Evolutionary conservation across 2,797 vertebrate species (phyloP).

Genomic region (Coranthus polyacanthus): DNA sequence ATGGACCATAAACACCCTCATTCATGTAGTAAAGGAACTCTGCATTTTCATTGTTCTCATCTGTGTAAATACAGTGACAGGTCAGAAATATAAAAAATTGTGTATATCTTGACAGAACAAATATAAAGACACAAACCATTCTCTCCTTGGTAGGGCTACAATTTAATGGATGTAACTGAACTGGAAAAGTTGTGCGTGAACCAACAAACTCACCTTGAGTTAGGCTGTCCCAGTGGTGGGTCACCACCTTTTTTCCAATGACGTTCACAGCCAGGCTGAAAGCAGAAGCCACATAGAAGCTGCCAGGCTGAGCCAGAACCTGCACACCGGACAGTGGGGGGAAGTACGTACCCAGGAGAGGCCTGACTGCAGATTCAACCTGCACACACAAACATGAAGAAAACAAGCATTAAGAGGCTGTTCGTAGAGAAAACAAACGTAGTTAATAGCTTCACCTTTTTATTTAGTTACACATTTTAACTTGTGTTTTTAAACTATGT

Average conservation of each 20-base stretch:
- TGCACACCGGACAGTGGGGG: conserved; percentile 91
- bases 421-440: neutral
- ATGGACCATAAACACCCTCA: conserved; percentile 98
- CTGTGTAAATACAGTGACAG: conserved; percentile 54
- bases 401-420: neutral
- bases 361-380: conserved; percentile 91
- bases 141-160: neutral
- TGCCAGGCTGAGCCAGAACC: conserved; percentile 94
- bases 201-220: conserved; percentile 82
- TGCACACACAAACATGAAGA: conserved; percentile 56
- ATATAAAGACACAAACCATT: neutral
- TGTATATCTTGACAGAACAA: neutral
- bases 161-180: too few relatives aligned
- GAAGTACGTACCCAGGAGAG: conserved; percentile 93
- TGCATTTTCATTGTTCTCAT: conserved; percentile 86
- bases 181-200: neutral
- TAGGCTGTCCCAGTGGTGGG: conserved; percentile 86
- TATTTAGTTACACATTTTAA: too few relatives aligned
- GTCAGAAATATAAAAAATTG: conserved; percentile 43
- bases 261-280: conserved; percentile 95
- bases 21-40: conserved; percentile 97
- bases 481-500: neutral
- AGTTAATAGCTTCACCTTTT: too few relatives aligned
- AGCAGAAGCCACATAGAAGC: conserved; percentile 94
- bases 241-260: conserved; percentile 91